Percentiles rank a stretch among this genome's conserved stretches.
These are phyloP conservation scores for Leptocoma aspasia DNA, from an alignment of 2,113 vertebrate species.

Conservation along the genomic window DNA sequence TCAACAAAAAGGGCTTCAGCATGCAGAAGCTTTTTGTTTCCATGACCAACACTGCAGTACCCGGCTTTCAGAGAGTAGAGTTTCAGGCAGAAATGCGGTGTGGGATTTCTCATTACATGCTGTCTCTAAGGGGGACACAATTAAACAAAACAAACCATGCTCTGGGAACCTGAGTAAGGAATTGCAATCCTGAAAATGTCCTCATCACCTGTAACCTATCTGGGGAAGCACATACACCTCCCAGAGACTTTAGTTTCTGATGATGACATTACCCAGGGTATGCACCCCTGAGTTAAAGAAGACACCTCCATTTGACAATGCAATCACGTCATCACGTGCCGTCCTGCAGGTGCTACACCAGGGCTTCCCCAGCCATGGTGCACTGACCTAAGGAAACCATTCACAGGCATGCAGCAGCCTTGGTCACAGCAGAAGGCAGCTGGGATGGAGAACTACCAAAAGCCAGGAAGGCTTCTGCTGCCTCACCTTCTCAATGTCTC, in stretches of 20 bases:
- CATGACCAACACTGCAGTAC: background rate
- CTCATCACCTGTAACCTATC: background rate
- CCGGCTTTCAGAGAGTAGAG: background rate
- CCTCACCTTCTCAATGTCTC: background rate
- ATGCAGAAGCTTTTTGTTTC: background rate
- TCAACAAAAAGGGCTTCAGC: background rate
- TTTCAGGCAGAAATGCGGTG: background rate
- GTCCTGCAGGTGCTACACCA: accelerated
- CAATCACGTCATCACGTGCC: background rate
- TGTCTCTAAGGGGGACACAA: background rate
- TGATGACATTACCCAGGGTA: background rate
- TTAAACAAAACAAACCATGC: background rate
- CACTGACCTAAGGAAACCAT: background rate
- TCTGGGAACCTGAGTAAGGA: background rate
- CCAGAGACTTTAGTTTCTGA: background rate
- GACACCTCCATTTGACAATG: background rate
- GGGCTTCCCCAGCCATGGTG: background rate
- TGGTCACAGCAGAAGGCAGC: background rate
- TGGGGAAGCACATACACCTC: background rate
- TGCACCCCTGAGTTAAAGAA: background rate
- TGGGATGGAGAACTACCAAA: background rate
- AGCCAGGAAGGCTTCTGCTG: background rate
- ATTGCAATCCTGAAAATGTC: background rate
- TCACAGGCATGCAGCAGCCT: background rate
- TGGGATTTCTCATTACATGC: background rate